Evolutionary conservation across 2,888 invertebrate genomes (phyloP), one percentile per base, ranked within the genome.

Genomic region (Thecophora atra): DNA sequence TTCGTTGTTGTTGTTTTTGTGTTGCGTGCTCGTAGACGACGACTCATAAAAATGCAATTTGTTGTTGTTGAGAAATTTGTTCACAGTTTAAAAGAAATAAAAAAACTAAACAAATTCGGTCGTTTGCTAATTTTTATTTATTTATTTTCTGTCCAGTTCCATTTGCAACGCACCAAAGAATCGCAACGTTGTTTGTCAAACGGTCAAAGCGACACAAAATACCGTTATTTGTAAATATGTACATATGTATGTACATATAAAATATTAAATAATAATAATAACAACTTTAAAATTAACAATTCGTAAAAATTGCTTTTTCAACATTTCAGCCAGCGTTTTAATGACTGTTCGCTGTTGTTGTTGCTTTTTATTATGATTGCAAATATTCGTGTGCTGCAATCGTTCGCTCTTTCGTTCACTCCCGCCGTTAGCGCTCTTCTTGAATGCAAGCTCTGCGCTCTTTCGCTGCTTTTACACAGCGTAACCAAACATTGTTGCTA

Each of bases 221-320:
- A 47, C 69, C 58, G 69, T 60, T 60, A 69, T 60, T 60, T 60
- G 62, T 42, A 30, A 69, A n/a, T n/a, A n/a, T n/a, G n/a, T n/a
- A n/a, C 69, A 60, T 17, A 24, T 37, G 66, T 15, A 30, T 66
- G 66, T 47, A 37, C 21, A 6, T n/a, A 42, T 44, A 37, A 64
- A 44, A 15, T 47, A 47, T 17, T 13, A 4, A n/a, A 47, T 24
- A 52, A 30, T n/a, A n/a, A 65, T 28, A 56, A 17, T 37, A 44
- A 42, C 47, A n/a, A 17, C 54, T 28, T 28, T 28, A 56, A 44
- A 26, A 65, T 5, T 47, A 17, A 44, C 65, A 54, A 54, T 54
- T n/a, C n/a, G n/a, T n/a, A n/a, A n/a, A n/a, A n/a, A n/a, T n/a
- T n/a, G n/a, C 4, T 47, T 17, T 17, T 63, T 66, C 56, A 60